phyloP scores from a whole-genome alignment of 2,888 invertebrate species.

The Antheraea yamamai region DNA sequence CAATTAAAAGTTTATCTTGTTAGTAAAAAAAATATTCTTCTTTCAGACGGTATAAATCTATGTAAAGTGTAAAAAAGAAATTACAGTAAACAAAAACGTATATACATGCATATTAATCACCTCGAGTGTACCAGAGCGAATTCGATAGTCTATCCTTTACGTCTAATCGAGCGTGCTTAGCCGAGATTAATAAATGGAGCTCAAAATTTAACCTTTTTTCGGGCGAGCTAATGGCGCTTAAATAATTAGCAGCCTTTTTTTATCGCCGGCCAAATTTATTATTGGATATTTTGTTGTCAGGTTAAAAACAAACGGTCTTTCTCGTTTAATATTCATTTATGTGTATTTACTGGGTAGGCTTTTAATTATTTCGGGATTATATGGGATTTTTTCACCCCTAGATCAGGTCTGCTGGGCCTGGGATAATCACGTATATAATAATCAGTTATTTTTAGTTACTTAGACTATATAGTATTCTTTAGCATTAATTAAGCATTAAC shows the following conservation, averaged over 20 bases:
- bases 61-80: not conserved
- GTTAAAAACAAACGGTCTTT: conserved; percentile 61
- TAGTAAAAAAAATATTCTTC: no score
- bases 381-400: not conserved
- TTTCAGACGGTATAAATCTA: not conserved
- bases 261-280: conserved; percentile 63
- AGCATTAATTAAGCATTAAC: not conserved
- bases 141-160: conserved; percentile 53
- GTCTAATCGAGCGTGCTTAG: conserved; percentile 68
- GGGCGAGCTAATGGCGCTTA: conserved; percentile 72
- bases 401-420: not conserved
- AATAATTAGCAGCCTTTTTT: conserved; percentile 72
- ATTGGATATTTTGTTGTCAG: conserved; percentile 51
- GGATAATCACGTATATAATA: not conserved
- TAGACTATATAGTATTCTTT: not conserved
- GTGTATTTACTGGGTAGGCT: conserved; percentile 1
- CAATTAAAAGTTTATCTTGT: no score
- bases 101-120: not conserved
- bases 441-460: no score
- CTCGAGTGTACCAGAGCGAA: not conserved
- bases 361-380: not conserved
- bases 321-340: not conserved
- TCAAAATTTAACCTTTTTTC: conserved; percentile 79
- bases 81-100: not conserved
- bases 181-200: conserved; percentile 77